phyloP scores from a whole-genome alignment of 2,113 vertebrate species.

The Gulo gulo region DNA sequence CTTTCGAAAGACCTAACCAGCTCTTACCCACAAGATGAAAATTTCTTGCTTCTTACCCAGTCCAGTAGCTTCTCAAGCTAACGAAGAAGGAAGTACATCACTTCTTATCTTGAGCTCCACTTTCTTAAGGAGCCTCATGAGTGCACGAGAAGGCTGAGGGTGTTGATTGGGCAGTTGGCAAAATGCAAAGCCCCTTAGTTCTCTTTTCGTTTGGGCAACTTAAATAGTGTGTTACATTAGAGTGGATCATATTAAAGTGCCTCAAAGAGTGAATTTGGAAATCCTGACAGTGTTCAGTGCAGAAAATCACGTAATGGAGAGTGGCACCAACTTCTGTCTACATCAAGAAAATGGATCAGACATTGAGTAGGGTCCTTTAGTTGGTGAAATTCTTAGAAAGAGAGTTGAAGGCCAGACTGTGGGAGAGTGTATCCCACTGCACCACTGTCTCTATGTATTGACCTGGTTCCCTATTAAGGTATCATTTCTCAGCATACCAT shows the following conservation, averaged over 20 bases:
- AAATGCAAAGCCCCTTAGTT: not conserved
- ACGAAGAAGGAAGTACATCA: not conserved
- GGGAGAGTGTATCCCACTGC: not conserved
- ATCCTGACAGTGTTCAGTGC: not conserved
- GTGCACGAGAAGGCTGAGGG: not conserved
- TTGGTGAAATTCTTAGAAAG: not conserved
- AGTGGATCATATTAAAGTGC: not conserved
- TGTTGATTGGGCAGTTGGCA: not conserved
- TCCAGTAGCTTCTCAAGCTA: not conserved
- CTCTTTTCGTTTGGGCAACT: not conserved
- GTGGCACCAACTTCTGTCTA: not conserved
- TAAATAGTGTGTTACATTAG: not conserved
- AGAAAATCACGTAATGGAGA: not conserved
- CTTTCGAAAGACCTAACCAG: not conserved
- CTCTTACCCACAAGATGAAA: constrained; percentile 15
- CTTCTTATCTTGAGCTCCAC: not conserved
- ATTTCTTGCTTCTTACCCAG: not conserved
- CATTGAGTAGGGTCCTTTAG: not conserved
- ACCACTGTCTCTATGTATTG: not conserved
- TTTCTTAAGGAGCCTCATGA: constrained; percentile 26
- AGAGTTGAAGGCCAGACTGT: not conserved
- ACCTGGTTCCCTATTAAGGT: not conserved
- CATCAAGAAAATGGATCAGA: not conserved
- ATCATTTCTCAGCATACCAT: not conserved
- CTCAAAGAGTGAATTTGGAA: not conserved